Conservation (phyloP, 1,140 invertebrate genomes). For the Drosophila novamexicana region DNA sequence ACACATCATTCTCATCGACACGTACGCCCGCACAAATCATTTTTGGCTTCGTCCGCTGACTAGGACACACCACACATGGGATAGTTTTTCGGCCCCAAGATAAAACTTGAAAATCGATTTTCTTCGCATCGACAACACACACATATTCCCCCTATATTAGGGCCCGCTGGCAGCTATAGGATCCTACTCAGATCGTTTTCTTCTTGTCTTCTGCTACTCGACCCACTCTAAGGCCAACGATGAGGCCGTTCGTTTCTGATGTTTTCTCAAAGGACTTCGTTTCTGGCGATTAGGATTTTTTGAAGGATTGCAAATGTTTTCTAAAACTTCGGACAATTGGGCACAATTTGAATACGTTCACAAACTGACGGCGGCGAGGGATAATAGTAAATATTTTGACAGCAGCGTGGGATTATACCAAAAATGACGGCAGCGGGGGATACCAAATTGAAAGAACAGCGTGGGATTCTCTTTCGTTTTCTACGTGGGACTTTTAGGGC, state of each 20-base stretch:
- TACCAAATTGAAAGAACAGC: conserved; percentile 33
- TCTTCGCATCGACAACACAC: conserved; percentile 33
- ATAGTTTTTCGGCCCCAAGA: conserved; percentile 16
- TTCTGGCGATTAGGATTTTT: conserved; percentile 20
- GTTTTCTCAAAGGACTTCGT: conserved; percentile 16
- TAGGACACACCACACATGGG: conserved; percentile 20
- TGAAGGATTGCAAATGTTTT: conserved; percentile 14
- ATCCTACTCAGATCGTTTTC: conserved; percentile 20
- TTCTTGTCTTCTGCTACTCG: conserved; percentile 15
- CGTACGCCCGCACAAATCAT: conserved; percentile 32
- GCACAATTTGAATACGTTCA: neutral
- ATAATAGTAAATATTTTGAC: conserved; percentile 32
- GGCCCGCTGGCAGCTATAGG: conserved; percentile 29
- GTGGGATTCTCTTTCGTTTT: conserved; percentile 42
- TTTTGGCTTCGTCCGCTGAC: conserved; percentile 23
- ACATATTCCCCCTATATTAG: conserved; percentile 28
- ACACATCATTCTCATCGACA: conserved; percentile 49
- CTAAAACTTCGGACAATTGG: neutral
- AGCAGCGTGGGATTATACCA: conserved; percentile 48
- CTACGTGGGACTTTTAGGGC: conserved; percentile 57
- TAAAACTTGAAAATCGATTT: conserved; percentile 5
- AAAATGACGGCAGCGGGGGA: conserved; percentile 47
- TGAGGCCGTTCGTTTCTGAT: conserved; percentile 14
- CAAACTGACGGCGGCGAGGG: conserved; percentile 55
- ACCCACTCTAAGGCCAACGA: conserved; percentile 1